Base-by-base conservation (phyloP, 1,140 invertebrate species). In the Tetragnatha versicolor region DNA sequence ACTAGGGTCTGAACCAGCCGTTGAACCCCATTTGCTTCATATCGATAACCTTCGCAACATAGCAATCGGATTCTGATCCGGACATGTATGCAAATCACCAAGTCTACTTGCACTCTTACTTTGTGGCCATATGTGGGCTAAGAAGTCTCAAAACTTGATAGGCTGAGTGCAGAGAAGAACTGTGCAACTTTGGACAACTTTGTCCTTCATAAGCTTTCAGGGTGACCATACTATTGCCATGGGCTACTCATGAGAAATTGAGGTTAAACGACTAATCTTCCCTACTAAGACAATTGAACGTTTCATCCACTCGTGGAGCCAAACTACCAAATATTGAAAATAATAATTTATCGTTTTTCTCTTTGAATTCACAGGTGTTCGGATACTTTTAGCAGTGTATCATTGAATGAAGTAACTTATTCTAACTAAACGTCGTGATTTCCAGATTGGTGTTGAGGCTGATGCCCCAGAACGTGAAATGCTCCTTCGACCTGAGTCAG, bases 401-500 rank as follows among this genome's bases (percentile, higher is more conserved):
- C 2, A 17, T 17, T 47, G 2, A 2, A 17, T 1, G 20, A 1
- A 17, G 12, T 47, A 47, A 17, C 42, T 47, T 1, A 12, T 47
- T 47, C 12, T 17, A 47, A 12, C 20, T 2, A 2, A 47, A 53
- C 49, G 10, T 53, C 25, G 10, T 53, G 1, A 9, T 39, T 68
- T 49, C 31, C 45, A 68, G 63, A 10, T 68, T 68, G 20, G 14
- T 68, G 2, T 49, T 68, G n/a, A 14, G 63, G 5, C 9, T 68
- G 20, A 20, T 17, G 3, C 42, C 63, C 20, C 94, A 96, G 84
- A 94, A 95, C 79, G 89, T 90, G 84, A 89, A 91, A 65, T 93
- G 95, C 1, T 93, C 94, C 84, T 98, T 95, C 85, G 92, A 91
- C 79, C 89, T 99, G 42, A 95, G 96, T 39, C 93, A 95, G 87